Base-by-base conservation (phyloP, 2,113 vertebrate species). In the Connochaetes taurinus region DNA sequence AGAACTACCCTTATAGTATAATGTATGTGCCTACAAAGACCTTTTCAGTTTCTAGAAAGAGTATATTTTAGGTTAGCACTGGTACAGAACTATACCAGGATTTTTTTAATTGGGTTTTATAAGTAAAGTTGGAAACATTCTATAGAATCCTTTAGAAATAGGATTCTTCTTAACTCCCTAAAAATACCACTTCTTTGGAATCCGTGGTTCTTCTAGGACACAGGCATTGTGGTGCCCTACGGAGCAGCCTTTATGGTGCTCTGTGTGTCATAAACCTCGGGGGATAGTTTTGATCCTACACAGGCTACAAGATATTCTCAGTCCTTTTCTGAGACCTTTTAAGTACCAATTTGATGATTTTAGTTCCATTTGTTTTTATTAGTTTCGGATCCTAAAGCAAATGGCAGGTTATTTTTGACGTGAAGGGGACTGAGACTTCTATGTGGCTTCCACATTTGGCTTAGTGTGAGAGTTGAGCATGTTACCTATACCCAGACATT, bases 371-470 rank as follows among this genome's bases (percentile, higher is more conserved):
- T 94, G 31, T 84, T 78, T 45, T 25, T 33, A 10, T 86, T 53
- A 94, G 33, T 94, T 96, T 93, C 67, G 67, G 60, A 92, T 95
- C 19, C 82, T 90, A 74, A 94, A 97, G 36, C 47, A 95, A 50
- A 47, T 27, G 14, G 67, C n/a, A 64, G 15, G 58, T 97, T 96
- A n/a, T 85, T 97, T 88, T 93, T 89, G 31, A 92, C 21, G 5
- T 55, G n/a, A 95, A 92, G 25, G 7, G 89, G 15, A 36, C 8
- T 93, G 21, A 82, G 36, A 93, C 91, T 94, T 90, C 84, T 95
- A 6, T 94, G 60, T 50, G 5, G 14, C 91, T 95, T 87, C 43
- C 33, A 15, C 43, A 11, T 97, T 95, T 91, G 31, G 6, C 55
- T 76, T 90, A 87, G n/a, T 64, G 17, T 64, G 53, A 78, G 27